These are phyloP conservation scores for Paradoxurus hermaphroditus DNA, from an alignment of 2,113 vertebrate genomes.

Conservation along the genomic window DNA sequence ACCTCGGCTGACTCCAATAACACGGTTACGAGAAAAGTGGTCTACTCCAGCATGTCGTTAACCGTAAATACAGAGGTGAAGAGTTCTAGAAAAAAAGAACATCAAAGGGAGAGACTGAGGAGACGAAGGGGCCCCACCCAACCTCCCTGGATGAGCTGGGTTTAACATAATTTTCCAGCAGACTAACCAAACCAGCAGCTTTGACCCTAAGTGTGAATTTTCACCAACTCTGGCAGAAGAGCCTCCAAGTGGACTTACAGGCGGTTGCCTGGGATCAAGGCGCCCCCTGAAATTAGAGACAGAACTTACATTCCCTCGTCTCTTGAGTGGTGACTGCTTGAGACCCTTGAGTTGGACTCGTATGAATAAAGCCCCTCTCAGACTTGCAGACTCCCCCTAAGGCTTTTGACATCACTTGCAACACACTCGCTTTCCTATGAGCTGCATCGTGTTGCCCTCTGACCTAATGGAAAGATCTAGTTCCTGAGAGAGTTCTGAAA, in stretches of 20 bases:
- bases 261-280: neutral
- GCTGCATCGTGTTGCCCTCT: constrained; percentile 33
- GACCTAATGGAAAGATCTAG: neutral
- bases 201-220: neutral
- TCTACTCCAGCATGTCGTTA: neutral
- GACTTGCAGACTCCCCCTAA: neutral
- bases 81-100: constrained; percentile 46
- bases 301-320: neutral
- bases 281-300: neutral
- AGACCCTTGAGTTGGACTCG: neutral
- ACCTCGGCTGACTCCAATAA: constrained; percentile 35
- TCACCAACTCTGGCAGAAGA: neutral
- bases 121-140: neutral
- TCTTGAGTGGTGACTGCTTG: neutral
- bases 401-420: constrained; percentile 49
- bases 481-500: constrained; percentile 34
- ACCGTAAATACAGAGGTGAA: constrained; percentile 62
- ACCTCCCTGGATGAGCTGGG: neutral
- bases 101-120: constrained; percentile 53
- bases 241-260: neutral
- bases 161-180: neutral
- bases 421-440: neutral
- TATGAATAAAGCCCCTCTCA: constrained; percentile 49
- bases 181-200: constrained; percentile 21
- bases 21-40: neutral